These are phyloP conservation scores for Synanthedon myopaeformis DNA, from an alignment of 2,888 invertebrate species.

Conservation along the genomic window DNA sequence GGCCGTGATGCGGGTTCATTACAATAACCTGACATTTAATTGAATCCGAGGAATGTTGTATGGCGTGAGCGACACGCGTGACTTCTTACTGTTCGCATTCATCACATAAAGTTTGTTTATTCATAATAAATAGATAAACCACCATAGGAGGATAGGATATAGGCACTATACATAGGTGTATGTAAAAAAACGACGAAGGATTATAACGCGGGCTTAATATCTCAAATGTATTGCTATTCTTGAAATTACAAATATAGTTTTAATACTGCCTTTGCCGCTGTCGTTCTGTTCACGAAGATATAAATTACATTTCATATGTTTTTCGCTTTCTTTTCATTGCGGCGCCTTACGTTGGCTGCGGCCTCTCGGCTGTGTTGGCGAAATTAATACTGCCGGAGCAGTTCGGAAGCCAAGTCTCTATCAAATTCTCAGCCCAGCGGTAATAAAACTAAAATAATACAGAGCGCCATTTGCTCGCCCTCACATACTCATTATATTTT, in stretches of 20 bases:
- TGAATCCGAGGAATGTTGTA: constrained; percentile 25
- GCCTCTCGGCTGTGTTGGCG: constrained; percentile 45
- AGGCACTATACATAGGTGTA: constrained; percentile 23
- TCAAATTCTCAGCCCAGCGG: constrained; percentile 47
- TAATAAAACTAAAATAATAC: constrained; percentile 61
- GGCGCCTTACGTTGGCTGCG: constrained; percentile 45
- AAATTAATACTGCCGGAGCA: constrained; percentile 48
- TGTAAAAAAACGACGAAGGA: neutral
- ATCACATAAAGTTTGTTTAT: neutral
- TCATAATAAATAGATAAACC: neutral
- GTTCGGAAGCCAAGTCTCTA: constrained; percentile 55
- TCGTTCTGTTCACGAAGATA: constrained; percentile 34
- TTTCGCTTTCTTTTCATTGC: constrained; percentile 53
- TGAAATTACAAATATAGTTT: too few relatives aligned
- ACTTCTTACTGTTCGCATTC: neutral
- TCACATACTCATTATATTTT: constrained; percentile 30
- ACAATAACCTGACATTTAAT: constrained; percentile 58
- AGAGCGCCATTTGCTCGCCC: constrained; percentile 29
- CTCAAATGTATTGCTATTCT: neutral
- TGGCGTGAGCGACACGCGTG: constrained; percentile 3
- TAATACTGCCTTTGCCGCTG: constrained; percentile 16
- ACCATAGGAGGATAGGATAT: neutral
- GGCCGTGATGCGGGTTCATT: constrained; percentile 52
- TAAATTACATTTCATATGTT: constrained; percentile 56
- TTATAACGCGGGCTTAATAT: too few relatives aligned